phyloP scores from a whole-genome alignment of 2,888 invertebrate species.

The Maniola hyperantus region DNA sequence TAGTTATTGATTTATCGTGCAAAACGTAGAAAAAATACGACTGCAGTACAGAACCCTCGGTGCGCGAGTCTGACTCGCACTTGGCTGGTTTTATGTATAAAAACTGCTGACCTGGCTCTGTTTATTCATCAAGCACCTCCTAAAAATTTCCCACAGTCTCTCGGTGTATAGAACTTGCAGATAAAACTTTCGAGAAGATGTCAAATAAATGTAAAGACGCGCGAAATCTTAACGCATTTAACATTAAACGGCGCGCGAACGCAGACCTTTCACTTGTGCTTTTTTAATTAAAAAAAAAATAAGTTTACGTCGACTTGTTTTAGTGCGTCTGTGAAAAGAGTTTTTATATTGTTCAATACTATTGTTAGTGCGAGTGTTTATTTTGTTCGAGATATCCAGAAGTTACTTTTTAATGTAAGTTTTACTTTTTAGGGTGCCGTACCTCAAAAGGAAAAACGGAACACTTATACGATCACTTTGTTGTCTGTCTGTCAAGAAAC shows the following conservation, averaged over 20 bases:
- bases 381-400: conserved; percentile 14
- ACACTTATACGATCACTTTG: too few species aligned
- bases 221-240: conserved; percentile 51
- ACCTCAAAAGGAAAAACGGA: too few species aligned
- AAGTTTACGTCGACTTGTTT: neutral
- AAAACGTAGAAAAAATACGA: too few species aligned
- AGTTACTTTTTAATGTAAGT: conserved; percentile 11
- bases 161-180: neutral
- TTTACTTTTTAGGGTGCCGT: too few species aligned
- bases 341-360: neutral
- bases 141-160: neutral
- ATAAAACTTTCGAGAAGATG: conserved; percentile 43
- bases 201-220: conserved; percentile 53
- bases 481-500: too few species aligned
- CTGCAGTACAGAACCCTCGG: too few species aligned
- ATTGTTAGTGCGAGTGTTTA: neutral
- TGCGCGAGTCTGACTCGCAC: too few species aligned
- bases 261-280: conserved; percentile 37
- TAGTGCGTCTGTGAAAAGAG: conserved; percentile 14
- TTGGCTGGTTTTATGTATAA: too few species aligned
- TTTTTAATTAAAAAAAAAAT: conserved; percentile 24
- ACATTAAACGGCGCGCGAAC: conserved; percentile 40
- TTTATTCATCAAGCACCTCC: neutral
- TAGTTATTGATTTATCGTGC: too few species aligned
- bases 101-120: too few species aligned